Evolutionary conservation across 2,113 vertebrate genomes (phyloP).

Genomic region (Myotis davidii): DNA sequence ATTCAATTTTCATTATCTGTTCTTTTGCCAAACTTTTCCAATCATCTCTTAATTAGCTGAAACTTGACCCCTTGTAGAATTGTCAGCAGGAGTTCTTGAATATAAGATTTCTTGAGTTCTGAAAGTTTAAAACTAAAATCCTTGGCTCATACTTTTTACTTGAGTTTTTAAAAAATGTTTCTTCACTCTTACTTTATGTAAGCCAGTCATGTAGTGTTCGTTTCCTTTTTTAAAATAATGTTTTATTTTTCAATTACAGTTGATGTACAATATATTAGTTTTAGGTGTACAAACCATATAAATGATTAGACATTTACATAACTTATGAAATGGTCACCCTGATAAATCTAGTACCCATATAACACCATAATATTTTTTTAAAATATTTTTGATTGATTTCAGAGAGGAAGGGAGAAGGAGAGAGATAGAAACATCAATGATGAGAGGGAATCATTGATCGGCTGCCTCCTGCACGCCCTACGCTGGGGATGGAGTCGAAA

Average conservation of each 20-base stretch:
- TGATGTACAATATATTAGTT: background rate
- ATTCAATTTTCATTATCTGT: constrained; percentile 7
- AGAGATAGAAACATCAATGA: too few relatives aligned
- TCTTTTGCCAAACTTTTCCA: background rate
- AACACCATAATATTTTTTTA: background rate
- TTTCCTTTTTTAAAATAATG: background rate
- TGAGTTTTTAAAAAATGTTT: constrained; percentile 16
- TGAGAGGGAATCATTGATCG: too few relatives aligned
- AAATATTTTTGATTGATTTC: too few relatives aligned
- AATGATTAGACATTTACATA: background rate
- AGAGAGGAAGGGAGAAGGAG: too few relatives aligned
- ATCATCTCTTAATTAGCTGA: background rate
- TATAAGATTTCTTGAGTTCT: constrained; percentile 30
- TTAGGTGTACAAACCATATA: background rate
- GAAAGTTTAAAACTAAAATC: constrained; percentile 43
- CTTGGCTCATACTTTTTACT: background rate
- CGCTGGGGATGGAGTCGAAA: too few relatives aligned
- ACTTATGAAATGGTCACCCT: background rate
- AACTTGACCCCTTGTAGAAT: constrained; percentile 7
- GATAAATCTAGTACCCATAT: background rate
- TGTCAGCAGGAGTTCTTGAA: constrained; percentile 26
- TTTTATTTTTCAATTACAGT: background rate
- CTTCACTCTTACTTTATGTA: constrained; percentile 29
- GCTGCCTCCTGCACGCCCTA: too few relatives aligned
- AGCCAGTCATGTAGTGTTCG: constrained; percentile 17